Conservation (phyloP, 2,113 vertebrate species). For the Sinocyclocheilus grahami region DNA sequence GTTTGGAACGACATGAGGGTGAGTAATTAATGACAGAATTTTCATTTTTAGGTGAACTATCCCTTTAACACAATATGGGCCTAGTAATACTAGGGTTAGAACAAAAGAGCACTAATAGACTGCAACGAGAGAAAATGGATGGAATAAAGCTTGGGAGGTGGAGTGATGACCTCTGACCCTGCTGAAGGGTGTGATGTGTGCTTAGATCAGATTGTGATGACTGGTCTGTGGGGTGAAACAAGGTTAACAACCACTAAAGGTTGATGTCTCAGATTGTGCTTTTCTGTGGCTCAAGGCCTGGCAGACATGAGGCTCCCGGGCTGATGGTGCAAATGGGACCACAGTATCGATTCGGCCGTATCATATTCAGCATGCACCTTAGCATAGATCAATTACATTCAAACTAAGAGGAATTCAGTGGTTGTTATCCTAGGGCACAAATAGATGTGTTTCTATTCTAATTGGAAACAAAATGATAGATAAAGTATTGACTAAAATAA, state of each 20-base stretch:
- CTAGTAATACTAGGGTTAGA: background rate
- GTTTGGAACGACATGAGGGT: too few species aligned
- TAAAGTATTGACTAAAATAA: background rate
- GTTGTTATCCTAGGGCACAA: background rate
- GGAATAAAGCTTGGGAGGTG: background rate
- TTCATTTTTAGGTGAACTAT: too few species aligned
- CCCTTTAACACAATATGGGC: too few species aligned
- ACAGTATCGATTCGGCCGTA: slow-evolving; percentile 28
- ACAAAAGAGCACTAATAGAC: background rate
- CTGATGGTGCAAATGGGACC: slow-evolving; percentile 19
- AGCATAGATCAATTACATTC: slow-evolving; percentile 30
- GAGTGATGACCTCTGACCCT: slow-evolving; percentile 12
- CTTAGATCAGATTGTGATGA: slow-evolving; percentile 45
- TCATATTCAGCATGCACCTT: slow-evolving; percentile 31
- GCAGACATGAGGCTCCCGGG: slow-evolving; percentile 14
- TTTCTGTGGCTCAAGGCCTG: background rate
- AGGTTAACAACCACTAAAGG: slow-evolving; percentile 14
- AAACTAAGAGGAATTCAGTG: slow-evolving; percentile 13
- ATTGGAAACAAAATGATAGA: background rate
- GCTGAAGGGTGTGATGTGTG: slow-evolving; percentile 29
- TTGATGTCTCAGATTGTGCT: slow-evolving; percentile 29
- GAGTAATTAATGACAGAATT: too few species aligned
- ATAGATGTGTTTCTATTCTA: slow-evolving; percentile 11
- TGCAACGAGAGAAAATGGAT: background rate
- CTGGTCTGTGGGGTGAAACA: slow-evolving; percentile 5